phyloP scores from a whole-genome alignment of 53 echinoderm and acorn worm genomes.

The Temnopleurus reevesii region DNA sequence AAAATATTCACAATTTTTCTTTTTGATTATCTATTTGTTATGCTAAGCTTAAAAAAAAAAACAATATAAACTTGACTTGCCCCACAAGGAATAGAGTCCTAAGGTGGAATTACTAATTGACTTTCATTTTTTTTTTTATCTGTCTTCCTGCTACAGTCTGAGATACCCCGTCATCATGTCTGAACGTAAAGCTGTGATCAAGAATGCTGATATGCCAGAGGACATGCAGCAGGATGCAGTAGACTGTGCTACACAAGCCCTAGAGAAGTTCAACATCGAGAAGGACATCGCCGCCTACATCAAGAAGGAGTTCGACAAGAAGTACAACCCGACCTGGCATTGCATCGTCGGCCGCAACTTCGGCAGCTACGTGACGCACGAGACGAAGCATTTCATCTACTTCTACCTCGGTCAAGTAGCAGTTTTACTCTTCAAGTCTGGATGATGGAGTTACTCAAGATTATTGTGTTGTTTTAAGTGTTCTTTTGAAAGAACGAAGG shows the following conservation, averaged over 20 bases:
- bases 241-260: constrained; percentile 74
- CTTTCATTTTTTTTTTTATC: background rate
- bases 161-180: constrained; percentile 67
- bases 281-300: constrained; percentile 94
- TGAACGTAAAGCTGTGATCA: constrained; percentile 93
- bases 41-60: too few species aligned
- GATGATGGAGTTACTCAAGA: constrained; percentile 30
- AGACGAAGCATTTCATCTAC: constrained; percentile 96
- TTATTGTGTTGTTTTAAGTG: background rate
- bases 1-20: too few species aligned
- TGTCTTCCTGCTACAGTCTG: background rate
- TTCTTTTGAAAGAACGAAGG: background rate
- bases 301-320: constrained; percentile 95
- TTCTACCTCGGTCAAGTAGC: constrained; percentile 92
- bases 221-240: constrained; percentile 92
- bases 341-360: constrained; percentile 94
- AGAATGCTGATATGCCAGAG: constrained; percentile 95
- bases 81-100: too few species aligned
- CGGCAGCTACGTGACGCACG: constrained; percentile 96
- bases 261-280: constrained; percentile 92
- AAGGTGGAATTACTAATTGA: background rate
- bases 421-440: constrained; percentile 87
- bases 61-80: too few species aligned
- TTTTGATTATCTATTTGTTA: too few species aligned
- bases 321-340: constrained; percentile 96